Percentiles rank a stretch among this genome's conserved stretches.
Evolutionary conservation across 2,797 vertebrate species (phyloP).

Genomic region (Chloroceryle amazona): DNA sequence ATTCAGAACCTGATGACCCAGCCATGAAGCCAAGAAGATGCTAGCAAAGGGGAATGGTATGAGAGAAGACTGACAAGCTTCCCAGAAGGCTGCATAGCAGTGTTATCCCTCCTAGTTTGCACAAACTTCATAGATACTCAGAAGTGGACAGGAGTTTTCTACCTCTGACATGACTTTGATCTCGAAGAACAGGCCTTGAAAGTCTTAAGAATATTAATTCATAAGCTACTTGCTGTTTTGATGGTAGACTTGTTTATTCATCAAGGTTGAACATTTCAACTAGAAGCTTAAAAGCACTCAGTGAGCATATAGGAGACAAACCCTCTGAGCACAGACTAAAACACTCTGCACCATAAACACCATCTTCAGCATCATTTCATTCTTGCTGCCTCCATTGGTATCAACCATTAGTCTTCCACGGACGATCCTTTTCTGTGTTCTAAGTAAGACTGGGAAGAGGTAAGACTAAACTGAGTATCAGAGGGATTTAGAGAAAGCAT

Average conservation of each 20-base stretch:
- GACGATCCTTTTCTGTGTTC: background rate
- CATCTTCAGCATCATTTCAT: background rate
- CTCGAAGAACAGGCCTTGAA: background rate
- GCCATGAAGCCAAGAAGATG: background rate
- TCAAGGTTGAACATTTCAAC: fast-evolving
- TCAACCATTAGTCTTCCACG: background rate
- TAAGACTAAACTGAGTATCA: background rate
- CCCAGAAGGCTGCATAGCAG: background rate
- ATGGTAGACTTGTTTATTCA: background rate
- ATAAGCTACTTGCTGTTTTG: background rate
- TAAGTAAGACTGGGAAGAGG: background rate
- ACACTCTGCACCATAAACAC: background rate
- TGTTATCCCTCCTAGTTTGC: background rate
- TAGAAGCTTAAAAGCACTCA: background rate
- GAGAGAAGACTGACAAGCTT: background rate
- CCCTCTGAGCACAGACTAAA: background rate
- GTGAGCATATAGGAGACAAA: background rate
- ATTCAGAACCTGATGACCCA: background rate
- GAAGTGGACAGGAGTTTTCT: background rate
- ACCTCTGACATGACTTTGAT: background rate
- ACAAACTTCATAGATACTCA: background rate
- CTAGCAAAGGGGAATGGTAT: background rate
- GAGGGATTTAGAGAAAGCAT: background rate
- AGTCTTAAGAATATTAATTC: constrained; percentile 9
- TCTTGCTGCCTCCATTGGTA: background rate